Evolutionary conservation across 2,113 vertebrate species (phyloP).

Genomic region (Anguilla rostrata): DNA sequence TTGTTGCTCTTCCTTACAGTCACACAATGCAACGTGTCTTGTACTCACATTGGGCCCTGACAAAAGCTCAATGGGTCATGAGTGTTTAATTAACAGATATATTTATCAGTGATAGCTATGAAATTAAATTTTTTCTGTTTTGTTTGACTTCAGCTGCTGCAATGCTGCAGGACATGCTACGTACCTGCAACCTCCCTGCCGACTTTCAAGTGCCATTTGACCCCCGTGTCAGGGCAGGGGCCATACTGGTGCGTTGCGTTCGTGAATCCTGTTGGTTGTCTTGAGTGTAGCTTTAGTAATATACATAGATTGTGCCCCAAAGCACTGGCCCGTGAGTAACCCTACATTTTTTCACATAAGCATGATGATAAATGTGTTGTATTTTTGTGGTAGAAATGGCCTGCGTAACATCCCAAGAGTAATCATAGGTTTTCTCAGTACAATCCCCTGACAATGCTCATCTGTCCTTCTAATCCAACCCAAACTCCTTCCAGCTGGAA

Average conservation of each 20-base stretch:
- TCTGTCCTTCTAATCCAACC: background rate
- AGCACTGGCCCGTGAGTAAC: background rate
- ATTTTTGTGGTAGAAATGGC: background rate
- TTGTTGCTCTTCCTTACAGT: background rate
- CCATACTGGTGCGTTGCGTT: conserved; percentile 59
- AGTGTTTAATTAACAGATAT: background rate
- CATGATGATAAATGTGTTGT: background rate
- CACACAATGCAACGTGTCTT: background rate
- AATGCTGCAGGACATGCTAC: conserved; percentile 64
- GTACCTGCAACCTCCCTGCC: conserved; percentile 54
- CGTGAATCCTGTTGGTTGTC: background rate
- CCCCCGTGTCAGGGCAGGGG: conserved; percentile 65
- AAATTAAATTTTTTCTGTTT: background rate
- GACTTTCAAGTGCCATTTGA: conserved; percentile 74
- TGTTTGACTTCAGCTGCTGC: conserved; percentile 49
- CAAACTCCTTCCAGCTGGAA: conserved; percentile 55
- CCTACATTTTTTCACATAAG: background rate
- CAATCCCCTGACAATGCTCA: background rate
- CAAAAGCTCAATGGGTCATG: background rate
- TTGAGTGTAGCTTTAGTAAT: background rate
- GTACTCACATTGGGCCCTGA: background rate
- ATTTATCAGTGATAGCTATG: background rate
- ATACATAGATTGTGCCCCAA: background rate
- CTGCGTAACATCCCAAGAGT: background rate
- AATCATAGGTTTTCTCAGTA: background rate